Percentiles rank a stretch among this genome's conserved stretches.
Conservation (phyloP, 2,888 invertebrate species). For the Lasioglossum villosulum region DNA sequence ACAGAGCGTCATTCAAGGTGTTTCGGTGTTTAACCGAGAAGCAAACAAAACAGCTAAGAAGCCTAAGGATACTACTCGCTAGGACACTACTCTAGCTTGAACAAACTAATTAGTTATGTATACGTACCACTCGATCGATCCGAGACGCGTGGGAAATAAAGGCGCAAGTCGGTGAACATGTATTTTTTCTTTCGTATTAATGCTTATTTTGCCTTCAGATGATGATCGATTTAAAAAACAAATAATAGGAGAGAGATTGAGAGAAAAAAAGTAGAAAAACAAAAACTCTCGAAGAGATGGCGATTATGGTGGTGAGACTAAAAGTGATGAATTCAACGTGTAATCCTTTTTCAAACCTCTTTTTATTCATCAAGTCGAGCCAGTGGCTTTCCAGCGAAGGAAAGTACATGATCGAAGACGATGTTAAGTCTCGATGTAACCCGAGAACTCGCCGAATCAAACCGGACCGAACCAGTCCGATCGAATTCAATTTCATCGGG, state of each 20-base stretch:
- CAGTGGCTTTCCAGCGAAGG: conserved; percentile 75
- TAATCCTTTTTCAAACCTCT: conserved; percentile 69
- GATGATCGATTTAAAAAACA: conserved; percentile 45
- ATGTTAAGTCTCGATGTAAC: conserved; percentile 76
- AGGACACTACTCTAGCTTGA: conserved; percentile 66
- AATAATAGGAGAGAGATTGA: not conserved
- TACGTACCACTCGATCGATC: conserved; percentile 85
- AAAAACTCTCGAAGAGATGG: conserved; percentile 60
- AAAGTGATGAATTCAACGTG: conserved; percentile 66
- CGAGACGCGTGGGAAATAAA: conserved; percentile 85
- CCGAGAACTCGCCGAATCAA: conserved; percentile 55
- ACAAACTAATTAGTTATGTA: conserved; percentile 70
- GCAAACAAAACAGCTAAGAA: conserved; percentile 78
- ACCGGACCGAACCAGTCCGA: not conserved
- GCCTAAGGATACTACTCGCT: conserved; percentile 71
- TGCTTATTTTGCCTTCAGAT: conserved; percentile 72
- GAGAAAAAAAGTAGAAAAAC: not conserved
- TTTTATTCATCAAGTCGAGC: conserved; percentile 78
- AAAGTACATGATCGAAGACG: conserved; percentile 79
- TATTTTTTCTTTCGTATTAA: conserved; percentile 70
- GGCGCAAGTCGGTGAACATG: conserved; percentile 84
- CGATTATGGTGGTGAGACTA: conserved; percentile 69
- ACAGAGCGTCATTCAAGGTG: conserved; percentile 50
- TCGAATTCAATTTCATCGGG: not conserved
- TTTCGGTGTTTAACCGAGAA: conserved; percentile 52